Evolutionary conservation across 2,113 vertebrate species (phyloP).

Genomic region (Theristicus caerulescens): DNA sequence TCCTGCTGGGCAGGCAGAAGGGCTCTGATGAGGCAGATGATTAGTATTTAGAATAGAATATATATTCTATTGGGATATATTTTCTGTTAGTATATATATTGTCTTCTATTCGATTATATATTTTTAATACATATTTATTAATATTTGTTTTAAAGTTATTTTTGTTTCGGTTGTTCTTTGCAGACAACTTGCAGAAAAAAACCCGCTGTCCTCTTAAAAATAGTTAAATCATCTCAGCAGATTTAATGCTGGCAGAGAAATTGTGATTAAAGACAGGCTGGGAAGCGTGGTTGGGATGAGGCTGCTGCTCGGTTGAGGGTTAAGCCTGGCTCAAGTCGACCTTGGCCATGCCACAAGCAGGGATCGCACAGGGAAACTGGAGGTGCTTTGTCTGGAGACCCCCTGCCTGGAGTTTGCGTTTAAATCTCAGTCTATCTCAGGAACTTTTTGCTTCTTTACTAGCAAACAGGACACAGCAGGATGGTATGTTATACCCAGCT

Average conservation of each 20-base stretch:
- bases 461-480: background rate
- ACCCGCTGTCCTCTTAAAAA: background rate
- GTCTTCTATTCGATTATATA: background rate
- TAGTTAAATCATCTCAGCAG: background rate
- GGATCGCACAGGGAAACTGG: accelerated
- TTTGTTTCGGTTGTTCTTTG: background rate
- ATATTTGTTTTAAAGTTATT: background rate
- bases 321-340: background rate
- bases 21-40: background rate
- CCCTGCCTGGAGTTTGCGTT: background rate
- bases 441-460: background rate
- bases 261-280: background rate
- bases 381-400: background rate
- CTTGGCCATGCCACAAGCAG: accelerated
- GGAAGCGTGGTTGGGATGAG: background rate
- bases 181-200: background rate
- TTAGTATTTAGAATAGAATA: background rate
- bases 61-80: too few species aligned
- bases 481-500: background rate
- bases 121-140: background rate
- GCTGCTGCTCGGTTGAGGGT: background rate
- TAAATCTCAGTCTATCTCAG: background rate
- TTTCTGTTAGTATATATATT: background rate
- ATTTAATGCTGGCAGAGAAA: background rate
- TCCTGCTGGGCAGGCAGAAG: background rate